Conservation (phyloP, 2,797 vertebrate genomes). For the Danio albolineatus region DNA sequence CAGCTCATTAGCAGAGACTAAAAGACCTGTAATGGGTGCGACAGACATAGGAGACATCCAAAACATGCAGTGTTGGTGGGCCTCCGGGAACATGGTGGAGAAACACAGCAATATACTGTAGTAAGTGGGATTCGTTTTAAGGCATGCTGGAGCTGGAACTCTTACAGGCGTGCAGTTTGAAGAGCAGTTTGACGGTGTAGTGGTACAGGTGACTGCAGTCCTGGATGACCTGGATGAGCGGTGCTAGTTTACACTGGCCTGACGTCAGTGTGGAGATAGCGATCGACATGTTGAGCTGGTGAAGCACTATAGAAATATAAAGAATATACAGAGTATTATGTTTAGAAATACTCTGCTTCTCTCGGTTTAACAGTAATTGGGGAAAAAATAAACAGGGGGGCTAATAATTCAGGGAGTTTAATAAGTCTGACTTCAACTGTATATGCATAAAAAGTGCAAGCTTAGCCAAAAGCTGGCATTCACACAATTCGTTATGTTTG, state of each 20-base stretch:
- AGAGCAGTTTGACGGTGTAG: slow-evolving; percentile 94
- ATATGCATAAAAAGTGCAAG: no score
- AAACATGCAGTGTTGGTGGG: no score
- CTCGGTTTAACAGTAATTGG: no score
- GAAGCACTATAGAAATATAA: slow-evolving; percentile 74
- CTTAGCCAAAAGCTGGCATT: not conserved
- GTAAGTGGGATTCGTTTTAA: not conserved
- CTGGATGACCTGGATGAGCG: slow-evolving; percentile 96
- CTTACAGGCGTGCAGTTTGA: slow-evolving; percentile 97
- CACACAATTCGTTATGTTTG: not conserved
- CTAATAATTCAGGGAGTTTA: no score
- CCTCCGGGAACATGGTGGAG: no score
- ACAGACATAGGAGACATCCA: no score
- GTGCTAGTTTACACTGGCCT: slow-evolving; percentile 94
- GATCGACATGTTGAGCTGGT: slow-evolving; percentile 94
- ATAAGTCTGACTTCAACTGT: no score
- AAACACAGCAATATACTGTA: not conserved
- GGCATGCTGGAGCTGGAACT: slow-evolving; percentile 5
- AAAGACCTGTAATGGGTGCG: no score
- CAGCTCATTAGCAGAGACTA: no score
- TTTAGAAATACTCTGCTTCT: no score
- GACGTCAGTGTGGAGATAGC: slow-evolving; percentile 93
- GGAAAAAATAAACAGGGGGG: no score
- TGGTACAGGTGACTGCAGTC: slow-evolving; percentile 98
- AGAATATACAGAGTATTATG: not conserved